Evolutionary conservation across 2,797 vertebrate genomes (phyloP), one percentile per base, ranked within the genome.

Genomic region (Sardinella longiceps): DNA sequence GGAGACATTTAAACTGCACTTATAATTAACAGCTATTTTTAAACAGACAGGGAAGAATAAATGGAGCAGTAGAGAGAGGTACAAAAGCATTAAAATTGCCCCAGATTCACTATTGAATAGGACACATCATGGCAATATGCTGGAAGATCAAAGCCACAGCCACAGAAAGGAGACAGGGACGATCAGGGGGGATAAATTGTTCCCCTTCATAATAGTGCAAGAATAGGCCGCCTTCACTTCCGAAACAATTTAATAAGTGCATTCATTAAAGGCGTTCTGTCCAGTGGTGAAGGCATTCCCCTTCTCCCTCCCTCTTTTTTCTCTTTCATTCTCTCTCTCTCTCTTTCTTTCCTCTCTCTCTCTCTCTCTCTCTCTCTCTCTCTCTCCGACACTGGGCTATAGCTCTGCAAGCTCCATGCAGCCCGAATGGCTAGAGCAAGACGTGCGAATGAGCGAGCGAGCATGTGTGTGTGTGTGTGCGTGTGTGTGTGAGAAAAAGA

Each of bases 1-100:
- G 97, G 97, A 99, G 97, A 98, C 97, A 97, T 98, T 99, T 99
- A 98, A 98, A 98, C 98, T 98, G 97, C 97, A 99, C 97, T 99
- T 98, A 99, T 99, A 99, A 99, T 99, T 99, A 99, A 99, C 97
- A 99, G 97, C 98, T 99, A 99, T 99, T 99, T 99, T 99, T 99
- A 99, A 99, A 99, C 97, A 97, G 96, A 93, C 94, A 90, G 96
- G 96, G 97, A 97, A 97, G 97, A 97, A 97, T 98, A 98, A 97
- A 97, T 99, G 96, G 97, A 99, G 96, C 97, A 97, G 95, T 98
- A 97, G 97, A 95, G 97, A 95, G 97, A 99, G 97, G 97, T 99
- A 99, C 97, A 99, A 99, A 99, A 98, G 98, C 98, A 98, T 99
- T 99, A 99, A 99, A 99, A 99, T 98, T 99, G 98, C 97, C 97